Base-by-base conservation (phyloP, 1,140 invertebrate genomes). In the Eueides isabella region DNA sequence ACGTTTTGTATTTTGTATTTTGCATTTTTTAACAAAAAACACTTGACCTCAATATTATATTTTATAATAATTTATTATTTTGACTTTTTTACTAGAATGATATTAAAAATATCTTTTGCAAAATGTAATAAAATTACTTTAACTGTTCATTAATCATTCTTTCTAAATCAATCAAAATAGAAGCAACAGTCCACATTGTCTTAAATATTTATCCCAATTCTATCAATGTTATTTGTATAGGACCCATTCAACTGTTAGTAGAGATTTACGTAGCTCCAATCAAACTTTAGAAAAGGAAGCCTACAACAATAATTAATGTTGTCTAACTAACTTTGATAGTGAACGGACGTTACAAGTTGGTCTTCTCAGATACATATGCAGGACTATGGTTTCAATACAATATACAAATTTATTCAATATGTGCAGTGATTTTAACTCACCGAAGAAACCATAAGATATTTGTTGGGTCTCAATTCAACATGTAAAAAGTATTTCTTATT, bases 201-300 rank as follows among this genome's bases (percentile, higher is more conserved):
- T 55, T 55, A 23, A 55, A 23, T 55, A 55, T 55, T 55, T 55
- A 55, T 9, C 2, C 9, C 23, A 55, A 55, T 26, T 55, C 44
- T 23, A 55, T 55, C 41, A 44, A 23, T 55, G 16, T 4, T 23
- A 11, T 26, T 55, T 55, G 19, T 23, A 55, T 26, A 55, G 19
- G 2, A 23, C n/a, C 44, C 11, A 55, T 55, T 55, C 23, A 55
- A 55, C 19, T n/a, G 6, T 55, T n/a, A 44, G n/a, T 4, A 6
- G 16, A 44, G 41, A 19, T 44, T 19, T 55, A 23, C 23, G 44
- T 11, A 48, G 19, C 9, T 23, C 44, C 44, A 23, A n/a, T 48
- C 19, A 23, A 55, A 55, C n/a, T 55, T 55, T 23, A 55, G 16
- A 55, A 55, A 55, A 55, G 44, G 44, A 55, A 55, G 19, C 44